A percentile compares a stretch with the other conserved stretches of the same genome.
phyloP scores from a whole-genome alignment of 2,888 invertebrate genomes.

The Melikaiella ostensackeni region DNA sequence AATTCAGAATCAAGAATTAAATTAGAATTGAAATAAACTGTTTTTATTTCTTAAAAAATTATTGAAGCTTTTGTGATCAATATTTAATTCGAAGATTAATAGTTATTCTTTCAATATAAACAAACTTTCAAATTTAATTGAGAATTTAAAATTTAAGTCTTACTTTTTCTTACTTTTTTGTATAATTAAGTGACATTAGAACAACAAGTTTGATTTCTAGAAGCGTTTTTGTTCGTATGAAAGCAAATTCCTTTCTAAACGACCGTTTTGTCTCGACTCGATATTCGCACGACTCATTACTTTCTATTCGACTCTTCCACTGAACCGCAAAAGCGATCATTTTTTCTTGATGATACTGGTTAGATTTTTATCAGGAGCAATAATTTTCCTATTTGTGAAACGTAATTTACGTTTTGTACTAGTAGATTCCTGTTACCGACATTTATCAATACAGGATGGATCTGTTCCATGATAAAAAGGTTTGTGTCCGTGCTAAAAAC shows the following conservation, averaged over 20 bases:
- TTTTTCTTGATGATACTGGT: neutral
- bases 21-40: too few species aligned
- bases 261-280: constrained; percentile 29
- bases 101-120: too few species aligned
- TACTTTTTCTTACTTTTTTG: neutral
- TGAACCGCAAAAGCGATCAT: neutral
- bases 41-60: too few species aligned
- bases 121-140: neutral
- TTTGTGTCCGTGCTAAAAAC: neutral
- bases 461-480: neutral
- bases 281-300: constrained; percentile 33
- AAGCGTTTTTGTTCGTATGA: constrained; percentile 33
- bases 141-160: neutral
- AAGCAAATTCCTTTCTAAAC: constrained; percentile 39
- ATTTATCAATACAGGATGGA: neutral
- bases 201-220: constrained; percentile 30
- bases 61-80: too few species aligned
- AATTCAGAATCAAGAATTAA: neutral
- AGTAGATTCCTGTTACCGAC: neutral
- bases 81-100: too few species aligned
- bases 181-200: constrained; percentile 9
- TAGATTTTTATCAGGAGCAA: neutral
- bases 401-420: neutral
- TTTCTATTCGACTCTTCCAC: constrained; percentile 24
- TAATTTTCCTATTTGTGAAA: neutral